Conservation (phyloP, 1,140 invertebrate species). For the Eupeodes corollae region DNA sequence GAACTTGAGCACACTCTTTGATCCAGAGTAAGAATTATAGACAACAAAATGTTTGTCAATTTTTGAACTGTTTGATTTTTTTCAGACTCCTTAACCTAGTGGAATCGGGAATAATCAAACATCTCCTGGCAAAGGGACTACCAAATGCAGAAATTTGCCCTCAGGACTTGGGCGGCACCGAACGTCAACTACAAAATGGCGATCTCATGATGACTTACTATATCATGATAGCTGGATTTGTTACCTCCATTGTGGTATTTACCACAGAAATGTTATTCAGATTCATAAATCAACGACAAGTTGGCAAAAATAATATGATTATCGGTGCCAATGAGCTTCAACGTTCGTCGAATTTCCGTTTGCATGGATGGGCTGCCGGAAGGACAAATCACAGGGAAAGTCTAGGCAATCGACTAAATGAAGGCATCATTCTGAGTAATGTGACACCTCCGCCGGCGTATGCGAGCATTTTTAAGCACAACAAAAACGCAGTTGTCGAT, state of each 20-base stretch:
- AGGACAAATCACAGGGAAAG: not conserved
- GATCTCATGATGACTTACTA: slow-evolving; percentile 53
- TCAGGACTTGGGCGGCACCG: slow-evolving; percentile 63
- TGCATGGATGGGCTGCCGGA: slow-evolving; percentile 10
- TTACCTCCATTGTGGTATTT: slow-evolving; percentile 49
- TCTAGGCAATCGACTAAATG: not conserved
- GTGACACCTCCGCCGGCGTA: slow-evolving; percentile 42
- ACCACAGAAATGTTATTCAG: slow-evolving; percentile 46
- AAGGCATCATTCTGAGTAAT: slow-evolving; percentile 12
- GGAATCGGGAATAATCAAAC: slow-evolving; percentile 61
- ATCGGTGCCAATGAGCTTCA: slow-evolving; percentile 25
- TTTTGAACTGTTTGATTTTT: slow-evolving; percentile 13
- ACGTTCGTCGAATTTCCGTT: slow-evolving; percentile 21
- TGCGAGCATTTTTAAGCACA: slow-evolving; percentile 27
- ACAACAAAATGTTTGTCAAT: not conserved
- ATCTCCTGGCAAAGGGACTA: slow-evolving; percentile 45
- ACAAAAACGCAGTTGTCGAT: not conserved
- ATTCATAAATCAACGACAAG: slow-evolving; percentile 24
- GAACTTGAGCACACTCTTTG: slow-evolving; percentile 45
- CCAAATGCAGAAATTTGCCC: slow-evolving; percentile 67
- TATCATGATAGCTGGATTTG: slow-evolving; percentile 49
- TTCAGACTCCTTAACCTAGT: slow-evolving; percentile 51
- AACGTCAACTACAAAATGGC: slow-evolving; percentile 57
- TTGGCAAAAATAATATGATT: slow-evolving; percentile 12
- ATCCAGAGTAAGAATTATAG: slow-evolving; percentile 48